Percentiles rank a stretch among this genome's conserved stretches.
These are phyloP conservation scores for Schizopygopsis malacanthus DNA, from an alignment of 2,797 vertebrate species.

Conservation along the genomic window DNA sequence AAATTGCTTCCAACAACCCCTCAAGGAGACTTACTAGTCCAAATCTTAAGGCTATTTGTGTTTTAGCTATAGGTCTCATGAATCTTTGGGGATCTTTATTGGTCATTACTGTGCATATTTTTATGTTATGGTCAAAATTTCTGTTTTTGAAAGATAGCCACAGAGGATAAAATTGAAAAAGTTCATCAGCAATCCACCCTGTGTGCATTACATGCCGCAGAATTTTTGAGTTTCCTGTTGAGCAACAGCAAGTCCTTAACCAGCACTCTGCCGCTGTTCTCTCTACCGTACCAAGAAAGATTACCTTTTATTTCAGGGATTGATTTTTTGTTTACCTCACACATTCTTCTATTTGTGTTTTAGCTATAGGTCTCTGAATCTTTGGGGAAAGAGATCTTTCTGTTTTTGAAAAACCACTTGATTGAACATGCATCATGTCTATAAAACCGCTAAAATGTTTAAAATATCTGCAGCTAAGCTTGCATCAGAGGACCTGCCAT, in stretches of 20 bases:
- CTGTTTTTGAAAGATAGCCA: conserved; percentile 15
- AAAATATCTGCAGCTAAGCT: not conserved
- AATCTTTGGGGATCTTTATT: not conserved
- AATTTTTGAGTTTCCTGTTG: conserved; percentile 55
- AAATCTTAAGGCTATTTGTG: conserved; percentile 9
- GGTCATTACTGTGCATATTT: conserved; percentile 24
- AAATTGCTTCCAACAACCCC: not conserved
- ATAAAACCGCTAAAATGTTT: conserved; percentile 8
- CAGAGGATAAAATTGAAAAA: conserved; percentile 37
- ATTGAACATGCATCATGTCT: not conserved
- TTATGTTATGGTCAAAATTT: conserved; percentile 24
- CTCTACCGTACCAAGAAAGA: conserved; percentile 1
- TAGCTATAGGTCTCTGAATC: too few species aligned
- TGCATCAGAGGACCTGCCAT: not conserved
- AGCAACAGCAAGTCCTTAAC: conserved; percentile 50
- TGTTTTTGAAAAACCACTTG: not conserved
- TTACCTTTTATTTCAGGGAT: too few species aligned
- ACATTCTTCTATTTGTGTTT: too few species aligned
- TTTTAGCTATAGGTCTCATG: not conserved
- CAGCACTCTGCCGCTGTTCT: conserved; percentile 28
- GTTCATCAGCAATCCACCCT: conserved; percentile 16
- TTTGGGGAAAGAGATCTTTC: too few species aligned
- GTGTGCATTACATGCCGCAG: conserved; percentile 2
- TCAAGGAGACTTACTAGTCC: too few species aligned
- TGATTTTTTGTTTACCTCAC: too few species aligned